Evolutionary conservation across 2,797 vertebrate genomes (phyloP).

Genomic region (Oreortyx pictus): DNA sequence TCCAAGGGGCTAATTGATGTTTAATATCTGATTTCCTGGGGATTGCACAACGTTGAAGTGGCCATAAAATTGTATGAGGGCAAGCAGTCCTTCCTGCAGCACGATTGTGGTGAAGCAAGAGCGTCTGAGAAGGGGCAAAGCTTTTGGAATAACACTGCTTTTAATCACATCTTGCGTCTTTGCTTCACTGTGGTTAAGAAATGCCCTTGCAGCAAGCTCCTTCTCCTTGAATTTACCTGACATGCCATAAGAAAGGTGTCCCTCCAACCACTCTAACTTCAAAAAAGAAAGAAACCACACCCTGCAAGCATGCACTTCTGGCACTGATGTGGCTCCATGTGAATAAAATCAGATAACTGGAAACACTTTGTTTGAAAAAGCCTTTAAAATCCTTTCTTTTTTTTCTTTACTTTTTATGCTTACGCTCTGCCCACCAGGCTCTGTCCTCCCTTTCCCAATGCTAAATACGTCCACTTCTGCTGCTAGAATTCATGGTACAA

Average conservation of each 20-base stretch:
- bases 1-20: not conserved
- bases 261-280: constrained; percentile 5
- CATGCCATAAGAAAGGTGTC: constrained; percentile 34
- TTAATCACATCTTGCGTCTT: not conserved
- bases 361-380: constrained; percentile 57
- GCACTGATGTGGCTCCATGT: constrained; percentile 16
- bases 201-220: not conserved
- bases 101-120: not conserved
- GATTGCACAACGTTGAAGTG: not conserved
- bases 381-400: constrained; percentile 13
- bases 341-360: constrained; percentile 66
- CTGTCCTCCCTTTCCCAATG: not conserved
- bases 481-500: not conserved
- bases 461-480: not conserved
- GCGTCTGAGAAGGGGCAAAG: not conserved
- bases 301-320: constrained; percentile 23
- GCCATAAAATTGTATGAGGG: not conserved
- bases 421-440: not conserved
- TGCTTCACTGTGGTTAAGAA: not conserved
- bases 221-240: constrained; percentile 46
- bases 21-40: not conserved
- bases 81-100: not conserved
- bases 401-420: not conserved
- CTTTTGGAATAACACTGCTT: not conserved
- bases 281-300: not conserved